phyloP scores from a whole-genome alignment of 2,113 vertebrate species.

The Mustelus asterias region DNA sequence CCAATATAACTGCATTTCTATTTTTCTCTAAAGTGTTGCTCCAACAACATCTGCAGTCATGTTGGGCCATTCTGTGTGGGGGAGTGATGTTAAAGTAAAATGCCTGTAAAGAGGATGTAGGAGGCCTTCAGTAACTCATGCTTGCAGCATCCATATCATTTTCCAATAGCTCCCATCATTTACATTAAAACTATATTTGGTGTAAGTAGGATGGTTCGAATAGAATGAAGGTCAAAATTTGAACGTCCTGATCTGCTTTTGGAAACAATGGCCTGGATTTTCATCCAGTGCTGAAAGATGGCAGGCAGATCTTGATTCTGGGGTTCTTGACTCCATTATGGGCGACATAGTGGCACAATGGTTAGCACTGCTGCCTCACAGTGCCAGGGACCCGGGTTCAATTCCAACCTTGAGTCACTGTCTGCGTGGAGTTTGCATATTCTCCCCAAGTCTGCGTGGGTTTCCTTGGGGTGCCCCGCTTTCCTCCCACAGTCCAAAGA shows the following conservation, averaged over 20 bases:
- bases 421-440: too few relatives aligned
- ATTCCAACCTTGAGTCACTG: too few relatives aligned
- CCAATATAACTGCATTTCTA: background rate
- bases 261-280: background rate
- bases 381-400: too few relatives aligned
- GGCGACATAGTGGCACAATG: too few relatives aligned
- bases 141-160: background rate
- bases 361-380: too few relatives aligned
- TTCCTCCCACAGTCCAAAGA: too few relatives aligned
- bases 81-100: background rate
- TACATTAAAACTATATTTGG: background rate
- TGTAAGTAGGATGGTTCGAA: background rate
- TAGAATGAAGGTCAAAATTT: background rate
- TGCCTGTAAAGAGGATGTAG: background rate
- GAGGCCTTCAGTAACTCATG: background rate
- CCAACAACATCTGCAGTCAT: background rate
- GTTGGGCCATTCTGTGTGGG: background rate
- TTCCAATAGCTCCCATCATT: background rate
- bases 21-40: background rate
- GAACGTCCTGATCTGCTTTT: background rate
- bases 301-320: too few relatives aligned
- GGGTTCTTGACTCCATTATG: too few relatives aligned
- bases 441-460: too few relatives aligned
- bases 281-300: too few relatives aligned
- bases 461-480: too few relatives aligned